Evolutionary conservation across 2,888 invertebrate genomes (phyloP).

Genomic region (Lasius platythorax): DNA sequence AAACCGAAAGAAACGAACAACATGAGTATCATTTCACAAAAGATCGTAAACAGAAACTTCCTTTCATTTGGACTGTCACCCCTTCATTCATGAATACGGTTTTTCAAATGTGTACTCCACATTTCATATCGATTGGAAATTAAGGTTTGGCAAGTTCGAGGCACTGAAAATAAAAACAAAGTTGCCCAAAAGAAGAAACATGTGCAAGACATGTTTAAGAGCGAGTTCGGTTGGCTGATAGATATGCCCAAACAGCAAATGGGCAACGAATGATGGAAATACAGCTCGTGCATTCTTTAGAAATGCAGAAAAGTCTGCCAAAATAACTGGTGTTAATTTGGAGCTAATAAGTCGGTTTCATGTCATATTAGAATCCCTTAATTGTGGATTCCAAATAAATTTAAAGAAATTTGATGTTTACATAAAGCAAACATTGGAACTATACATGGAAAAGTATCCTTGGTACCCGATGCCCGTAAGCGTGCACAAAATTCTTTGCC

Average conservation of each 20-base stretch:
- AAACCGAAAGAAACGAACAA: constrained; percentile 48
- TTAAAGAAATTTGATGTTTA: not conserved
- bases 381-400: not conserved
- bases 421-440: not conserved
- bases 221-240: constrained; percentile 2
- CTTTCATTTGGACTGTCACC: constrained; percentile 43
- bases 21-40: not conserved
- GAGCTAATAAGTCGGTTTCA: constrained; percentile 33
- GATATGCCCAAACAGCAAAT: constrained; percentile 27
- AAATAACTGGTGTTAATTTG: constrained; percentile 41
- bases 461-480: constrained; percentile 9
- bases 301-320: constrained; percentile 31
- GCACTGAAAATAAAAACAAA: constrained; percentile 6
- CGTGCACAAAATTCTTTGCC: constrained; percentile 39
- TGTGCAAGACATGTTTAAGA: constrained; percentile 28
- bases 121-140: constrained; percentile 30
- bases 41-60: constrained; percentile 1
- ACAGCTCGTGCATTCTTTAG: constrained; percentile 47
- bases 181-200: constrained; percentile 20
- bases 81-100: constrained; percentile 42
- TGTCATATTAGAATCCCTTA: constrained; percentile 26
- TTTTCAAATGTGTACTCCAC: constrained; percentile 42
- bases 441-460: not conserved
- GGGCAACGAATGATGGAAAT: constrained; percentile 47
- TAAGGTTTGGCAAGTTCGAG: constrained; percentile 13